Conservation (phyloP, 2,113 vertebrate species). For the Gobio gobio region DNA sequence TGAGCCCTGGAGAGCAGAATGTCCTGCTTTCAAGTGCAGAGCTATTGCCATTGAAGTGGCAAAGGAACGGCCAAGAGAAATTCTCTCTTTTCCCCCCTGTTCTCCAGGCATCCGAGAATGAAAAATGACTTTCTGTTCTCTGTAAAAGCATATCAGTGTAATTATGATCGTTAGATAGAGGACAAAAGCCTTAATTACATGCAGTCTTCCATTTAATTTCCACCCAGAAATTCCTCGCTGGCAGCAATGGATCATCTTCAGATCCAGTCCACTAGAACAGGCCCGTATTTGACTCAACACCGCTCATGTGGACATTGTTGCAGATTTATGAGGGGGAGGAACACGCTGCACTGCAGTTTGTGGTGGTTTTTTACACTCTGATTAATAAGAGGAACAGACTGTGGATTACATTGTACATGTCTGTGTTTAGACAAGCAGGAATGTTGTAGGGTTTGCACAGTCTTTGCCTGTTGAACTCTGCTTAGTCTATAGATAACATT, state of each 20-base stretch:
- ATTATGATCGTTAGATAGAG: neutral
- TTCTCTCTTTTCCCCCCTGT: constrained; percentile 18
- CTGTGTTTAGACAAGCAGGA: constrained; percentile 14
- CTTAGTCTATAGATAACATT: neutral
- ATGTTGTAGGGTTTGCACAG: neutral
- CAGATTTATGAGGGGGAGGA: constrained; percentile 32
- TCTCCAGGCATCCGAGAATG: neutral
- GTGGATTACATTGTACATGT: constrained; percentile 28
- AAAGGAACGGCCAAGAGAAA: constrained; percentile 2
- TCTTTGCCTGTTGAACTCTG: neutral
- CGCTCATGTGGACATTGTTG: neutral
- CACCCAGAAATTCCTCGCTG: constrained; percentile 19
- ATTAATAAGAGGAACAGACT: constrained; percentile 39
- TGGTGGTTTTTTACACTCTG: constrained; percentile 11
- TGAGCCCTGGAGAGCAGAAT: constrained; percentile 59
- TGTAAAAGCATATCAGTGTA: constrained; percentile 23
- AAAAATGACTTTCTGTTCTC: constrained; percentile 13
- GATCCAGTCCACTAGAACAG: constrained; percentile 7
- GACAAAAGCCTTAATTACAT: neutral
- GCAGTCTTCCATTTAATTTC: constrained; percentile 33
- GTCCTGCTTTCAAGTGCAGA: constrained; percentile 58
- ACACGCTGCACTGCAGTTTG: neutral
- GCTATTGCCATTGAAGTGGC: constrained; percentile 60
- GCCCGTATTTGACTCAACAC: neutral
- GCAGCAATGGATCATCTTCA: constrained; percentile 24